Evolutionary conservation across 2,797 vertebrate species (phyloP).

Genomic region (Erpetoichthys calabaricus): DNA sequence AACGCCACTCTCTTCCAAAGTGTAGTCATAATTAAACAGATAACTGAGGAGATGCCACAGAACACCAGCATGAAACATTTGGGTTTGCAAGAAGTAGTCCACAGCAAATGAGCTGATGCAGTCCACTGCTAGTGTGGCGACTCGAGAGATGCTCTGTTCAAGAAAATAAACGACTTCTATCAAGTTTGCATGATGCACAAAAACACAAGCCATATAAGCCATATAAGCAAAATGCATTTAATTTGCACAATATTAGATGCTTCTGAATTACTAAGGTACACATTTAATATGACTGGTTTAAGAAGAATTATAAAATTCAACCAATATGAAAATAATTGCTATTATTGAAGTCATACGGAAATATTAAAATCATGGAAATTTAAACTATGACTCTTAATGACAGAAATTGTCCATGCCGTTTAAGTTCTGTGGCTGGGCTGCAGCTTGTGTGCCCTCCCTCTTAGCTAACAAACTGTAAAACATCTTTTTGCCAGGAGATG

Average conservation of each 20-base stretch:
- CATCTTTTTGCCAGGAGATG: too few species aligned
- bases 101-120: conserved; percentile 91
- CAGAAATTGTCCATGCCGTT: too few species aligned
- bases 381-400: too few species aligned
- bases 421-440: too few species aligned
- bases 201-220: neutral
- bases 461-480: too few species aligned
- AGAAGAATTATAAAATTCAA: neutral
- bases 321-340: too few species aligned
- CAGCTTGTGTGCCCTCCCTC: too few species aligned
- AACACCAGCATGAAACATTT: conserved; percentile 85
- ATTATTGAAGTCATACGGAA: too few species aligned
- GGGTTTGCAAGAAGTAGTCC: conserved; percentile 92
- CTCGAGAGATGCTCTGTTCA: conserved; percentile 70
- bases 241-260: too few species aligned
- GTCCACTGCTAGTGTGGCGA: conserved; percentile 73
- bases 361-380: too few species aligned
- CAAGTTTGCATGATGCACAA: neutral
- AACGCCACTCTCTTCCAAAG: conserved; percentile 91
- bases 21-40: conserved; percentile 95
- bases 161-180: neutral
- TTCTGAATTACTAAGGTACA: too few species aligned
- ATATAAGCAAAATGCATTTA: neutral
- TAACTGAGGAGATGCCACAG: conserved; percentile 87
- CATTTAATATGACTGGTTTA: too few species aligned